Conservation (phyloP, 1,140 invertebrate genomes). For the Euwallacea fornicatus region DNA sequence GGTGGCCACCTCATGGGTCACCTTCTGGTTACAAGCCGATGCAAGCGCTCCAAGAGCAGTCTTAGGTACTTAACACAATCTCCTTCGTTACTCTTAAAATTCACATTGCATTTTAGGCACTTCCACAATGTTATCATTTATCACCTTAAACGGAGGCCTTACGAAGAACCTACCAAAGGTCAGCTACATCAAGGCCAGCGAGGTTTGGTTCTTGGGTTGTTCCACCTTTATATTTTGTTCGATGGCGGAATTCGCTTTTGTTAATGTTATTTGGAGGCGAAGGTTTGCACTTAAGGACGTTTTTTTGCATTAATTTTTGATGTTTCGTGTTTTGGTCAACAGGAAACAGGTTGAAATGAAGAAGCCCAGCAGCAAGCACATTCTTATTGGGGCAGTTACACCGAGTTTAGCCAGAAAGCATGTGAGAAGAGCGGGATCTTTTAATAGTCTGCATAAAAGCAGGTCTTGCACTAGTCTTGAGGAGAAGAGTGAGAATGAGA, state of each 20-base stretch:
- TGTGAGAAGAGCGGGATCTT: slow-evolving; percentile 61
- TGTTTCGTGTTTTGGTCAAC: slow-evolving; percentile 26
- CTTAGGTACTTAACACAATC: slow-evolving; percentile 56
- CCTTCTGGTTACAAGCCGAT: slow-evolving; percentile 87
- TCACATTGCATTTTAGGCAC: slow-evolving; percentile 60
- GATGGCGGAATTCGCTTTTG: slow-evolving; percentile 86
- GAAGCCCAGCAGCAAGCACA: slow-evolving; percentile 81
- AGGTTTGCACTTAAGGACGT: slow-evolving; percentile 57
- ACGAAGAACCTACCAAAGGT: slow-evolving; percentile 84
- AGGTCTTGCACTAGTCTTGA: slow-evolving; percentile 70
- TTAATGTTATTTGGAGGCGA: slow-evolving; percentile 84
- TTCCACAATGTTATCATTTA: slow-evolving; percentile 83
- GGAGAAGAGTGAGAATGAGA: slow-evolving; percentile 57
- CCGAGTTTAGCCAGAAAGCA: slow-evolving; percentile 68
- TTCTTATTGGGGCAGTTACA: slow-evolving; percentile 78
- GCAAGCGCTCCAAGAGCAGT: slow-evolving; percentile 80
- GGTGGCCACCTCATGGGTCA: slow-evolving; percentile 87
- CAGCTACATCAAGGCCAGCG: slow-evolving; percentile 88
- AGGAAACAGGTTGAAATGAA: slow-evolving; percentile 80
- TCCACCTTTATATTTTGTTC: slow-evolving; percentile 83
- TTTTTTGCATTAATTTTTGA: not conserved
- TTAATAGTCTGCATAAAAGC: slow-evolving; percentile 64
- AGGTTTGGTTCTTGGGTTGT: slow-evolving; percentile 87
- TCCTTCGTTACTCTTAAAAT: not conserved
- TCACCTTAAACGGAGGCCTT: slow-evolving; percentile 79